Conservation (phyloP, 1,140 invertebrate species). For the Caenorhabditis tropicalis region DNA sequence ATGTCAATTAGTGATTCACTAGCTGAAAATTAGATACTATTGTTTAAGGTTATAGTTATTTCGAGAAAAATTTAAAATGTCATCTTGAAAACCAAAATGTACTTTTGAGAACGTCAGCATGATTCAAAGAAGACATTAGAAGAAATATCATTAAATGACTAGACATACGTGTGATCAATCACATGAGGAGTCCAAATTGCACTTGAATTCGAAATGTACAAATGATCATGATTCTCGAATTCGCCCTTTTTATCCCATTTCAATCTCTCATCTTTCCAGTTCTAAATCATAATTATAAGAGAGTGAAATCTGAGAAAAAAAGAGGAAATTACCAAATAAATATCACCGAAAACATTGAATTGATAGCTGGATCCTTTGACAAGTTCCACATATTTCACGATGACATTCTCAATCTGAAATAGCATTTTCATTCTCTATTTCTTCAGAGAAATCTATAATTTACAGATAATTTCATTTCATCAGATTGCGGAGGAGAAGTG, state of each 20-base stretch:
- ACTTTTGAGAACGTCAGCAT: too few species aligned
- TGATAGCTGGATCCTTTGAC: constrained; percentile 62
- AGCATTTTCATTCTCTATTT: too few species aligned
- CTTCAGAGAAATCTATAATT: too few species aligned
- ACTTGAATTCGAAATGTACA: constrained; percentile 60
- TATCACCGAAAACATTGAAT: constrained; percentile 67
- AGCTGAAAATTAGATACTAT: too few species aligned
- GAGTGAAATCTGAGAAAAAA: not conserved
- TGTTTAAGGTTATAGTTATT: too few species aligned
- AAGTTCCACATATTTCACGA: constrained; percentile 62
- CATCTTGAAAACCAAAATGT: too few species aligned
- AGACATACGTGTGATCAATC: constrained; percentile 62
- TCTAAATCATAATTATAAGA: constrained; percentile 55
- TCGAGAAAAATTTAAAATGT: too few species aligned
- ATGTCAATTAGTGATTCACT: too few species aligned
- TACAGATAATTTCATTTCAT: constrained; percentile 62
- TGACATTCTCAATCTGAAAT: constrained; percentile 57
- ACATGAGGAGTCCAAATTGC: constrained; percentile 69
- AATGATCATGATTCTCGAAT: constrained; percentile 52
- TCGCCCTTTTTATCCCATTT: constrained; percentile 64
- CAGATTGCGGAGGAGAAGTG: constrained; percentile 56
- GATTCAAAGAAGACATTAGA: too few species aligned
- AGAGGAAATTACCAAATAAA: constrained; percentile 59
- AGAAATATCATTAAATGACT: too few species aligned
- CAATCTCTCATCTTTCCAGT: constrained; percentile 65